phyloP scores from a whole-genome alignment of 2,888 invertebrate species.

The Tanypteryx hageni region DNA sequence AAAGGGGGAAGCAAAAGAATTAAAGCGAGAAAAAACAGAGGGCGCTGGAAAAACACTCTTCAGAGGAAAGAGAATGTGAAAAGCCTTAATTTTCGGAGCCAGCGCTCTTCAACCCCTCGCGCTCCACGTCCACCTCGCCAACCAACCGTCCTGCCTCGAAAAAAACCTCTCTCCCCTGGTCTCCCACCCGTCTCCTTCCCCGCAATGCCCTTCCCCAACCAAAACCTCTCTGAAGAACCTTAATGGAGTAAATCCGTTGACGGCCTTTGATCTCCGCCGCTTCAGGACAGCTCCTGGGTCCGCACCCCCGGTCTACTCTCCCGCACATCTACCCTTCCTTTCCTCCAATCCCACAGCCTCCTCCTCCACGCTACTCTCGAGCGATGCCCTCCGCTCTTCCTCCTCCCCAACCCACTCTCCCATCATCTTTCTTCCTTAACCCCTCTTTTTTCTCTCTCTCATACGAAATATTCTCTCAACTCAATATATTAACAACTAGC shows the following conservation, averaged over 20 bases:
- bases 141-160: neutral
- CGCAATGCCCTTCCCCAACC: neutral
- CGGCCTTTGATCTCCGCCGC: conserved; percentile 49
- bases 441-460: neutral
- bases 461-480: no score
- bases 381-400: neutral
- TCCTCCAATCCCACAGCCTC: neutral
- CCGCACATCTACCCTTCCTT: no score
- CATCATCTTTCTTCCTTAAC: neutral
- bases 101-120: neutral
- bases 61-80: conserved; percentile 12
- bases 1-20: no score
- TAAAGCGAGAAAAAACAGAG: neutral
- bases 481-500: no score
- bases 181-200: neutral
- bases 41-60: neutral
- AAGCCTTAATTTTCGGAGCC: conserved; percentile 21
- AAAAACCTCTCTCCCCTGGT: neutral
- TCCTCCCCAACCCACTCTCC: neutral
- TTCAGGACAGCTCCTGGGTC: neutral
- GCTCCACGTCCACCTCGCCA: neutral
- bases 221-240: neutral
- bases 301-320: no score
- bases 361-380: neutral
- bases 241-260: conserved; percentile 24